Evolutionary conservation across 2,797 vertebrate genomes (phyloP), one percentile per base, ranked within the genome.

Genomic region (Pteropus rufus): DNA sequence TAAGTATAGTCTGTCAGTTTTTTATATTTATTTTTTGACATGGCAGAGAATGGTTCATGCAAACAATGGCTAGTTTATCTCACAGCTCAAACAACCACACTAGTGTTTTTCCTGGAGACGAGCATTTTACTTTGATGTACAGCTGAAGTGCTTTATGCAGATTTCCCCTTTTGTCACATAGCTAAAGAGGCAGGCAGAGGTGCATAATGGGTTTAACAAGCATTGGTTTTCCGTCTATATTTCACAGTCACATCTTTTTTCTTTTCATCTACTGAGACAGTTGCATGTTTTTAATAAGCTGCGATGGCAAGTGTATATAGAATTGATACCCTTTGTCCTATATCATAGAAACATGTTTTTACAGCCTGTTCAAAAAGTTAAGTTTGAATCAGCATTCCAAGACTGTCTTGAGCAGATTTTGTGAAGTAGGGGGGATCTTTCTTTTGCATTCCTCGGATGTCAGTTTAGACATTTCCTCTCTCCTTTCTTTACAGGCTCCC

Each of bases 271-370:
- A 5, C 56, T n/a, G 29, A 54, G 21, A 49, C 6, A 5, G 2
- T 82, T 89, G 39, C 10, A 29, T 84, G 83, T 93, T 91, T 54
- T 75, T 62, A 15, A 52, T 88, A 72, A 76, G 36, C 24, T 86
- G 41, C 21, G 52, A 83, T 41, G 41, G 41, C 23, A 58, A 26
- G 19, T 65, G 18, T 31, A 3, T 54, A 11, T 54, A 70, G 31
- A 91, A 62, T 62, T 80, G 85, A 52, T 54, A 39, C 29, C 39
- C 67, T 94, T 65, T 58, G 69, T 44, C 73, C 89, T 24, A 56
- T 86, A 96, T 94, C 65, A 18, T 31, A 19, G 46, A 90, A 93
- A 85, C 29, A 10, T 73, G 23, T 91, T 94, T 87, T 77, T 24
- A 21, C 52, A 62, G 69, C 54, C 85, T 85, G 11, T 91, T 93